Conservation (phyloP, 1,140 invertebrate species). For the Onthophagus taurus region DNA sequence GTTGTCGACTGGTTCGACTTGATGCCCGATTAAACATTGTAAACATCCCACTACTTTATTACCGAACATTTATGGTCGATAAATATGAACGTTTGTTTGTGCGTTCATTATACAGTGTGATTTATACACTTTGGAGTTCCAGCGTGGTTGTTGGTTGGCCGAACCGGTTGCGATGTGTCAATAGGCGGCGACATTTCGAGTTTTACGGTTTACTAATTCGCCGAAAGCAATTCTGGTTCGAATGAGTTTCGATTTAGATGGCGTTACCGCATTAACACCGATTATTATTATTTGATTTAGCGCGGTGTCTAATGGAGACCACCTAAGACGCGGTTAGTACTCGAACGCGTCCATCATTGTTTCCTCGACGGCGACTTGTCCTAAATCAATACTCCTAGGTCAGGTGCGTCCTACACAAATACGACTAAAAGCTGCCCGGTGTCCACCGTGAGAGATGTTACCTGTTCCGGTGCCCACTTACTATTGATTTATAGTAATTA, state of each 20-base stretch:
- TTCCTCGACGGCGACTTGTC: slow-evolving; percentile 14
- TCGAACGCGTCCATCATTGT: slow-evolving; percentile 12
- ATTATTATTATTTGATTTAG: too few species aligned
- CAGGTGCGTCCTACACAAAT: slow-evolving; percentile 23
- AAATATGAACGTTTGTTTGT: slow-evolving; percentile 11
- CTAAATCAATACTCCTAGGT: slow-evolving; percentile 24
- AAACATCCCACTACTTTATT: slow-evolving; percentile 10
- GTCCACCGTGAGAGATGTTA: slow-evolving; percentile 21
- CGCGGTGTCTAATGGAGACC: too few species aligned
- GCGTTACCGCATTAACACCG: too few species aligned
- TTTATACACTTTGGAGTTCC: slow-evolving; percentile 1
- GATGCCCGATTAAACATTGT: slow-evolving; percentile 6
- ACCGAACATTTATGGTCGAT: slow-evolving; percentile 8
- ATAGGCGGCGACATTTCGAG: too few species aligned
- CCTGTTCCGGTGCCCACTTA: slow-evolving; percentile 33
- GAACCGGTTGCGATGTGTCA: too few species aligned
- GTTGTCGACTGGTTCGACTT: slow-evolving; percentile 7
- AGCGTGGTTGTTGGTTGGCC: neutral
- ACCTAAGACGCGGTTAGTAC: too few species aligned
- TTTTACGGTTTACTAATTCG: too few species aligned
- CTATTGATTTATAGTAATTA: slow-evolving; percentile 35
- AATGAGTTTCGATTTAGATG: too few species aligned
- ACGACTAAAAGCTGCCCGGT: slow-evolving; percentile 23
- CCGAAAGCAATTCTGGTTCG: too few species aligned
- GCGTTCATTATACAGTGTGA: slow-evolving; percentile 7